phyloP scores from a whole-genome alignment of 2,113 vertebrate genomes.

The human region GRCh38 chr7:106585501-106586000 shows the following conservation, averaged over 20 bases:
- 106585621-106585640: slow-evolving; percentile 61
- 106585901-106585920: not conserved
- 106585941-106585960: not conserved
- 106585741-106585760: not conserved
- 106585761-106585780: not conserved
- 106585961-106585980: not conserved
- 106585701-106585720: slow-evolving; percentile 29
- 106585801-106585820: not conserved
- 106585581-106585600: slow-evolving; percentile 55
- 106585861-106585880: not conserved
- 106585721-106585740: slow-evolving; percentile 53
- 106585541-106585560: slow-evolving; percentile 43
- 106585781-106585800: not conserved
- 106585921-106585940: not conserved
- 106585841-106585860: slow-evolving; percentile 16
- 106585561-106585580: slow-evolving; percentile 49
- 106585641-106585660: slow-evolving; percentile 59
- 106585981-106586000: not conserved
- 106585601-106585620: slow-evolving; percentile 34
- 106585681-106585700: slow-evolving; percentile 18
- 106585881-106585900: slow-evolving; percentile 13
- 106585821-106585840: slow-evolving; percentile 6
- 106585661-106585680: slow-evolving; percentile 46
- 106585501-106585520: slow-evolving; percentile 36
- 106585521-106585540: slow-evolving; percentile 47